Base-by-base conservation (phyloP, 64 coral and sea anemone genomes). In the Hydrozoanthus tunicans region DNA sequence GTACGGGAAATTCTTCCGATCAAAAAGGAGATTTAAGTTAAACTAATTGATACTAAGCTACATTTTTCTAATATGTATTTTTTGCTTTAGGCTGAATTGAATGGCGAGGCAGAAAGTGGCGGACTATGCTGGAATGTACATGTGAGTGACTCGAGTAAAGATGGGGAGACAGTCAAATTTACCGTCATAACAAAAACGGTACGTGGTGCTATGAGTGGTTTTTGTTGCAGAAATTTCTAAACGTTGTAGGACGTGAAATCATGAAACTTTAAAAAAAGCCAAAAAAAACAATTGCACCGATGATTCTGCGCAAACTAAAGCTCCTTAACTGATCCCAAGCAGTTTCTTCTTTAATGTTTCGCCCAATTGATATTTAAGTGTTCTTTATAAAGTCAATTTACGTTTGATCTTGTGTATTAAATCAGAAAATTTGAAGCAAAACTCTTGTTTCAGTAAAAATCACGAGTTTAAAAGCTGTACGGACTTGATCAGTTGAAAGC, bases 161-260 rank as follows among this genome's bases (percentile, higher is more conserved):
- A 88, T 17, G 84, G 84, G 10, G 84, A 88, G 70, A 74, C 69
- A 8, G 84, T 88, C 10, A 88, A 88, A 26, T 88, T 88, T 59
- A 88, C 84, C 4, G 24, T 88, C 84, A 88, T 88, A 60, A 88
- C 84, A 88, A 88, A 88, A 88, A 88, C 84, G 84, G 84, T 88
- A 59, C 12, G 84, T 88, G 6, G 9, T 81, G 5, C 43, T 62
- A 15, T 81, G 4, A 55, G 26, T 43, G 3, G 24, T 81, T n/a
- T 62, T 25, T 51, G 26, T 17, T 43, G 14, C 32, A 59, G 4
- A 62, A 81, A 43, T 63, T 62, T 63, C 7, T 79, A 23, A 23
- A 24, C 59, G 10, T 9, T 64, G 24, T n/a, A 81, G 10, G 14
- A 27, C 32, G n/a, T 59, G 23, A 58, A 62, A 24, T 4, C 1